Base-by-base conservation (phyloP, 2,888 invertebrate genomes). In the Apoda limacodes region DNA sequence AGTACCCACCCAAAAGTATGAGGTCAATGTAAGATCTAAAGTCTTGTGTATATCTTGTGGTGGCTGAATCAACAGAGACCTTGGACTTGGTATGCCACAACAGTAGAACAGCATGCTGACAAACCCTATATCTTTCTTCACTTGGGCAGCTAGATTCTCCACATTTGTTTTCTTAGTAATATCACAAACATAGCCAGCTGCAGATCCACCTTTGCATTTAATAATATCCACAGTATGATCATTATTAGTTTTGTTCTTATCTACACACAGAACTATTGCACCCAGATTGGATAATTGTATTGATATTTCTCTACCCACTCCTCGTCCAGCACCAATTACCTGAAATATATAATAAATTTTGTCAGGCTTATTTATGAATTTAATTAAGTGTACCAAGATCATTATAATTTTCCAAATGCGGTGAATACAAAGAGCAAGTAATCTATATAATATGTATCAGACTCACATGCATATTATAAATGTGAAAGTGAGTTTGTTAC, bases 271-370 rank as follows among this genome's bases (percentile, higher is more conserved):
- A 2, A 89, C 82, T 26, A 61, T 74, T 2, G 85, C 85, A 22
- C 84, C 85, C 13, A 83, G 59, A 7, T 66, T 65, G 2, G 84
- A 81, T 32, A 88, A 55, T 47, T 86, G 83, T 35, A 85, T 61
- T 0, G 87, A 84, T 37, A 88, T 60, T 52, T 87, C 84, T 34
- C 82, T 75, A 1, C 89, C 89, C 4, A 89, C 76, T 9, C 88
- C 88, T 46, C 85, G 70, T 23, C 88, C 88, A 22, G 88, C 83
- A n/a, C 90, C 90, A 30, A 90, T 84, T 7, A 90, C 75, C 86
- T 86, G 49, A 25, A 65, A 48, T 24, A n/a, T n/a, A n/a, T n/a
- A n/a, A n/a, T n/a, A n/a, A n/a, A n/a, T n/a, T n/a, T n/a, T n/a
- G n/a, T n/a, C n/a, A n/a, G n/a, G n/a, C n/a, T n/a, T n/a, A n/a